phyloP scores from a whole-genome alignment of 1,140 invertebrate species.

The Pectinophora gossypiella region DNA sequence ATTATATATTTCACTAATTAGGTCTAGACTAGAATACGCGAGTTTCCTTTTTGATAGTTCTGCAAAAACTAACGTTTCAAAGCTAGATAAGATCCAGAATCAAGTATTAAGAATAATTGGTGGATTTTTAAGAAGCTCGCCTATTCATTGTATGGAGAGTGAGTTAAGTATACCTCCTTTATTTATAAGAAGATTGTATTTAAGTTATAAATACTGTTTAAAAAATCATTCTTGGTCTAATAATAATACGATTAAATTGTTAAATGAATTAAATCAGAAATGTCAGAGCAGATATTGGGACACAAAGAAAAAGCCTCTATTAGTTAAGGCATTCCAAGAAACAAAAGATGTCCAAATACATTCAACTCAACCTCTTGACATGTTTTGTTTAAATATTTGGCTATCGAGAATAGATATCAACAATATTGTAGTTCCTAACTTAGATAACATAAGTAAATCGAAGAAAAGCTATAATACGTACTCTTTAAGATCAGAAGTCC shows the following conservation, averaged over 20 bases:
- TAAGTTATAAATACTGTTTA: slow-evolving; percentile 5
- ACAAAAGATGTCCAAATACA: not conserved
- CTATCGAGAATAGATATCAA: slow-evolving; percentile 12
- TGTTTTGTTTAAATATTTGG: slow-evolving; percentile 21
- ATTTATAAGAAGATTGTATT: not conserved
- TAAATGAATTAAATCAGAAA: not conserved
- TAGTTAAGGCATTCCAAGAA: not conserved
- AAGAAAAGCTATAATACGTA: slow-evolving; percentile 5
- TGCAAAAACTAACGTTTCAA: too few relatives aligned
- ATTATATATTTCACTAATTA: too few relatives aligned
- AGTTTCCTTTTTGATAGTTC: too few relatives aligned
- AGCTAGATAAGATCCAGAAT: too few relatives aligned
- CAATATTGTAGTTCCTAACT: not conserved
- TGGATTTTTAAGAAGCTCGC: slow-evolving; percentile 6
- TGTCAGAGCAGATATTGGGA: not conserved
- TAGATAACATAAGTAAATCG: slow-evolving; percentile 7
- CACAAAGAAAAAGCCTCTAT: slow-evolving; percentile 4
- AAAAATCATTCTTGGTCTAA: not conserved
- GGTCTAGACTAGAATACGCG: too few relatives aligned
- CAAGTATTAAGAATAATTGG: too few relatives aligned
- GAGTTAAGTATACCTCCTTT: slow-evolving; percentile 3
- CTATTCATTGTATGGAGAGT: slow-evolving; percentile 5
- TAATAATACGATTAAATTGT: not conserved
- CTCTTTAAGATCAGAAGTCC: not conserved
- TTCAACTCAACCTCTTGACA: not conserved